Conservation (phyloP, 2,113 vertebrate genomes). For the Orycteropus afer region DNA sequence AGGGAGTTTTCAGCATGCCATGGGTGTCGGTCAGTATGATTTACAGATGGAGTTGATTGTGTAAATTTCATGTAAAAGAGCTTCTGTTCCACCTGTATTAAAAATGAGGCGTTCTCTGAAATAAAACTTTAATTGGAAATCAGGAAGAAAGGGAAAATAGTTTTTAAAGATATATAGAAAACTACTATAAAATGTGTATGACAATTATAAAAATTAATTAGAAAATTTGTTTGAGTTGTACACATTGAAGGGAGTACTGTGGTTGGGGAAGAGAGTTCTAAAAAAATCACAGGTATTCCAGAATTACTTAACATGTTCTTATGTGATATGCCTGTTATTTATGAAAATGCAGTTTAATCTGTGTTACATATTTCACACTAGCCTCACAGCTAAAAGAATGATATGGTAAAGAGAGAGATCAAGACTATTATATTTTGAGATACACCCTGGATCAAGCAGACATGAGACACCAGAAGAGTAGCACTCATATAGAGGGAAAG, state of each 20-base stretch:
- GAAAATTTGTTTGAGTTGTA: constrained; percentile 8
- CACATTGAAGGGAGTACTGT: neutral
- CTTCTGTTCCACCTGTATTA: neutral
- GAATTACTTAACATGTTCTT: neutral
- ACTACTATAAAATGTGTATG: neutral
- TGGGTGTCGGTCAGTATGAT: neutral
- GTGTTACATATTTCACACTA: neutral
- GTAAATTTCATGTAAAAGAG: neutral
- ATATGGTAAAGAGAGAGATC: neutral
- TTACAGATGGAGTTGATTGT: neutral
- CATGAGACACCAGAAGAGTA: too few relatives aligned
- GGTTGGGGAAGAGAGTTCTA: neutral
- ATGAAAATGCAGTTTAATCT: neutral
- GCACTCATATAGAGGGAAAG: too few relatives aligned
- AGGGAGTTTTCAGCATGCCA: neutral
- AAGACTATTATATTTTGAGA: too few relatives aligned
- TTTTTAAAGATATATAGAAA: constrained; percentile 33
- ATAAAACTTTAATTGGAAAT: constrained; percentile 51
- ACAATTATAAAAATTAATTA: constrained; percentile 16
- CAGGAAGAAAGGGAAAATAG: neutral
- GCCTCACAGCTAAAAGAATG: neutral
- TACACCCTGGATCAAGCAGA: too few relatives aligned
- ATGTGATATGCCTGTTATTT: neutral
- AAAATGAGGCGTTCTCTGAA: constrained; percentile 30
- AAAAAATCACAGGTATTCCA: neutral